These are phyloP conservation scores for Passer domesticus DNA, from an alignment of 2,113 vertebrate species.

Conservation along the genomic window DNA sequence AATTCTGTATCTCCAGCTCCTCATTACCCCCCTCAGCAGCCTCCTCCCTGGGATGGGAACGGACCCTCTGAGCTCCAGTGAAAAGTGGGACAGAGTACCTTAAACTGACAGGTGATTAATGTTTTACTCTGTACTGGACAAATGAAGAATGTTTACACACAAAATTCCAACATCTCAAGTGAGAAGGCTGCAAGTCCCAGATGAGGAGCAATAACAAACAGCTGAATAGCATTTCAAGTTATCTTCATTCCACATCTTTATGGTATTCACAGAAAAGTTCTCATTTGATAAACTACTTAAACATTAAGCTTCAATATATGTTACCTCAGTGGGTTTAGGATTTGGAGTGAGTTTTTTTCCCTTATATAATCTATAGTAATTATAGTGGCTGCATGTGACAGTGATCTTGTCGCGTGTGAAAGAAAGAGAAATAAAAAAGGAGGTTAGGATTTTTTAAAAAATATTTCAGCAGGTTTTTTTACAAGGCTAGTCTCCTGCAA, in stretches of 20 bases:
- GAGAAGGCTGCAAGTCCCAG: neutral
- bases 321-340: neutral
- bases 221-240: neutral
- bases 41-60: neutral
- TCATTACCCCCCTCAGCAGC: neutral
- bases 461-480: neutral
- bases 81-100: neutral
- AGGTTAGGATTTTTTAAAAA: neutral
- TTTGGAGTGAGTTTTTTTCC: accelerated
- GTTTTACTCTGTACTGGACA: neutral
- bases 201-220: neutral
- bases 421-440: neutral
- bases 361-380: neutral
- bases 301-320: neutral
- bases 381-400: neutral
- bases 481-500: neutral
- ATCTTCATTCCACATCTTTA: neutral
- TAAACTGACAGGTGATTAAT: neutral
- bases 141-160: neutral
- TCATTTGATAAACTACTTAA: neutral
- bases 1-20: neutral
- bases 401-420: neutral
- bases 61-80: neutral
- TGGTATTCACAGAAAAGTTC: neutral
- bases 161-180: neutral